A percentile compares a stretch with the other conserved stretches of the same genome.
Conservation (phyloP, 2,888 invertebrate species). For the Parnassius smintheus region DNA sequence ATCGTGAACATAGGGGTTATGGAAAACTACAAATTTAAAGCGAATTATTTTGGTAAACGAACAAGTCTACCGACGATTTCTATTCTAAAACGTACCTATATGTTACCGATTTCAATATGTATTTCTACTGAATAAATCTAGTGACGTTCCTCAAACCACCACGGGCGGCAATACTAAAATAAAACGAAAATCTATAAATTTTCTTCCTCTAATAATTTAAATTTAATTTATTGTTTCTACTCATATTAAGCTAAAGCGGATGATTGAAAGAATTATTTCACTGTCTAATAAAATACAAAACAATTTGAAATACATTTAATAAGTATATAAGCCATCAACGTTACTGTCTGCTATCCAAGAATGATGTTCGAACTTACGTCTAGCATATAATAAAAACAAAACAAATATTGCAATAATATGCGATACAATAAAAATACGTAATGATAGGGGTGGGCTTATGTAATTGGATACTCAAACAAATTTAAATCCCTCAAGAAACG, state of each 20-base stretch:
- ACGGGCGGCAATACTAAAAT: slow-evolving; percentile 76
- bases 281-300: slow-evolving; percentile 34
- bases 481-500: slow-evolving; percentile 40
- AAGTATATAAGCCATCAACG: slow-evolving; percentile 19
- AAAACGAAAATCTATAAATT: slow-evolving; percentile 41
- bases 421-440: slow-evolving; percentile 35
- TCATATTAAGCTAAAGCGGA: not conserved
- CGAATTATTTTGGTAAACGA: too few species aligned
- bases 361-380: slow-evolving; percentile 38
- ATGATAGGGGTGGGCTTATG: slow-evolving; percentile 73
- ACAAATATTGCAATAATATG: slow-evolving; percentile 40
- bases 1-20: too few species aligned
- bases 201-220: slow-evolving; percentile 4
- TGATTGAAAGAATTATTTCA: not conserved
- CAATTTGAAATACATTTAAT: slow-evolving; percentile 33
- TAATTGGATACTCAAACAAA: slow-evolving; percentile 39
- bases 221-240: slow-evolving; percentile 16
- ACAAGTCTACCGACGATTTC: too few species aligned
- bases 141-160: slow-evolving; percentile 63
- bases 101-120: slow-evolving; percentile 39
- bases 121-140: slow-evolving; percentile 41
- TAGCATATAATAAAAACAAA: slow-evolving; percentile 44
- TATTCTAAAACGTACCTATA: slow-evolving; percentile 55
- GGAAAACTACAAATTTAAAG: too few species aligned
- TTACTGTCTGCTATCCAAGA: slow-evolving; percentile 22